These are phyloP conservation scores for Siderastrea radians DNA, from an alignment of 92 coral and sea anemone genomes.

Conservation along the genomic window DNA sequence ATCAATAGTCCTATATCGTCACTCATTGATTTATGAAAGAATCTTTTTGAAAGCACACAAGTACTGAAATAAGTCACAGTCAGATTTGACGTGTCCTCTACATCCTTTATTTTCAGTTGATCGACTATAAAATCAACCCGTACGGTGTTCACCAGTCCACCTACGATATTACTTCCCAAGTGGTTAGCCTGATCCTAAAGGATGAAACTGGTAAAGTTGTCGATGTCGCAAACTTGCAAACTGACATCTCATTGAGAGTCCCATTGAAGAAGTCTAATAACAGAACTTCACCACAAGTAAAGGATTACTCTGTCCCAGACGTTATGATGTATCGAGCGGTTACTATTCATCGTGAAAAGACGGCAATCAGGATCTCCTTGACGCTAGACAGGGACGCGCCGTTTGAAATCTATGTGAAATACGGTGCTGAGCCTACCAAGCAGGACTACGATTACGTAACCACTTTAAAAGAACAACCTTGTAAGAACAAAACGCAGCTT, in stretches of 20 bases:
- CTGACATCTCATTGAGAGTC: constrained; percentile 6
- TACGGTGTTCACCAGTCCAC: background rate
- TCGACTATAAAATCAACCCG: constrained; percentile 21
- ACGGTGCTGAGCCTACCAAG: constrained; percentile 18
- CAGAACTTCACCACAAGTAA: background rate
- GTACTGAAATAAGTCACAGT: too few relatives aligned
- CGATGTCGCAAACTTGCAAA: background rate
- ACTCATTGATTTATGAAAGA: too few relatives aligned
- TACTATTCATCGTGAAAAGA: background rate
- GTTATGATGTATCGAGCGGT: constrained; percentile 18
- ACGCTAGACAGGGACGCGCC: background rate
- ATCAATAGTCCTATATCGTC: too few relatives aligned
- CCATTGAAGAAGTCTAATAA: background rate
- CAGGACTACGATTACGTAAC: constrained; percentile 4
- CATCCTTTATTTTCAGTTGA: background rate
- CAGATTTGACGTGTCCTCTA: too few relatives aligned
- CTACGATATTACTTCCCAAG: background rate
- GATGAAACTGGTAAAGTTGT: constrained; percentile 15
- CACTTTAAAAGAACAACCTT: constrained; percentile 4
- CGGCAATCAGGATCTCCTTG: background rate
- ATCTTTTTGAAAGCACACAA: too few relatives aligned
- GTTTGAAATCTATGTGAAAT: constrained; percentile 21
- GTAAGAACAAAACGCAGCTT: background rate
- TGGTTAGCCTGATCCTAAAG: constrained; percentile 15
- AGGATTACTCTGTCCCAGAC: constrained; percentile 25